These are phyloP conservation scores for Anhinga anhinga DNA, from an alignment of 2,113 vertebrate species.

Conservation along the genomic window DNA sequence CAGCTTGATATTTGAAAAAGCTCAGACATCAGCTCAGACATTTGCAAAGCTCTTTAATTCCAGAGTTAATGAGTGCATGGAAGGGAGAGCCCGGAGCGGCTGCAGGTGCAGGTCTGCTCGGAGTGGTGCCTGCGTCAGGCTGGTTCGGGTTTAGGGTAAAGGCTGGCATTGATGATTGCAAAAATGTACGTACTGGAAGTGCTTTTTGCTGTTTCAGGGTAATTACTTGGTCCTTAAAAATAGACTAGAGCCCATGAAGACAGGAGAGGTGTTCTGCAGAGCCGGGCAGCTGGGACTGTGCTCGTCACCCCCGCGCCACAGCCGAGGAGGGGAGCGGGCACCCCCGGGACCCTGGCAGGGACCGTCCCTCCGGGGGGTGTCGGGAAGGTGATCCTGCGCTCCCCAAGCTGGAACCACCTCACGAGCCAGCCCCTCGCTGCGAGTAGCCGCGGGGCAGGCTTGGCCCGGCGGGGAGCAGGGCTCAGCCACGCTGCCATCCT, in stretches of 20 bases:
- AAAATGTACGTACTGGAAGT: rapidly evolving
- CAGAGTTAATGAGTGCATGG: rapidly evolving
- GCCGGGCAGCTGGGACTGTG: not conserved
- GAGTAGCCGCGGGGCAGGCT: not conserved
- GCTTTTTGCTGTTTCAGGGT: not conserved
- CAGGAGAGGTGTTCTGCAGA: not conserved
- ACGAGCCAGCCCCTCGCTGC: no score
- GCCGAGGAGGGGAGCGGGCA: rapidly evolving
- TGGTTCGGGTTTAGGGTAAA: not conserved
- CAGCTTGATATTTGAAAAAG: not conserved
- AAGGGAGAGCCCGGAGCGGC: not conserved
- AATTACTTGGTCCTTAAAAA: not conserved
- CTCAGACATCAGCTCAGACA: not conserved
- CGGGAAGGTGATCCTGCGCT: not conserved
- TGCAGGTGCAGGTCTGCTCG: not conserved
- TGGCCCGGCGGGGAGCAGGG: no score
- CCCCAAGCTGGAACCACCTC: rapidly evolving
- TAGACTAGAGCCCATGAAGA: not conserved
- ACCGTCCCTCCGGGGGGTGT: rapidly evolving
- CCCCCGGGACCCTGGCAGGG: not conserved
- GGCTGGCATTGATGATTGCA: rapidly evolving
- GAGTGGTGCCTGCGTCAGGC: rapidly evolving
- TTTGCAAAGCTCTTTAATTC: not conserved
- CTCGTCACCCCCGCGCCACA: not conserved
- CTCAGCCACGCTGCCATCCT: not conserved